Evolutionary conservation across 2,797 vertebrate species (phyloP).

Genomic region (Cryptoprocta ferox): DNA sequence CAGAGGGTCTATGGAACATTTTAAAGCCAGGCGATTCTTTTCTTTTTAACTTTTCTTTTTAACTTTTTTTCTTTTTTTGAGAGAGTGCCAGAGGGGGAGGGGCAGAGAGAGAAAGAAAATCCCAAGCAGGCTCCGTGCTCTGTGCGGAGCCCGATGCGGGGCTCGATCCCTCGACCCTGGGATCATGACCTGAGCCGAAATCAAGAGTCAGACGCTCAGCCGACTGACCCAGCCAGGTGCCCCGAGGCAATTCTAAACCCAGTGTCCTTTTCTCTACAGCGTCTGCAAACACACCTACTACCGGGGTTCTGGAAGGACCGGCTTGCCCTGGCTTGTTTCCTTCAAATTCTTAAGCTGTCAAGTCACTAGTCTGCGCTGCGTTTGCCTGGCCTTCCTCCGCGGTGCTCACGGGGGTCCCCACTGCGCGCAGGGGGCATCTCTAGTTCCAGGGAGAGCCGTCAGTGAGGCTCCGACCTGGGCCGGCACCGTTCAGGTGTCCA

Average conservation of each 20-base stretch:
- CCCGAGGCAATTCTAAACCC: too few relatives aligned
- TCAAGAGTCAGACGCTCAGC: too few relatives aligned
- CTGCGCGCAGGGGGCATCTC: too few relatives aligned
- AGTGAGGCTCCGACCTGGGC: background rate
- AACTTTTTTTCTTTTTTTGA: too few relatives aligned
- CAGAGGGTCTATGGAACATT: background rate
- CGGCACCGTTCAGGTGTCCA: background rate
- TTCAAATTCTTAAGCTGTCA: background rate
- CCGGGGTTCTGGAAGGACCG: background rate
- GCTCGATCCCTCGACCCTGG: too few relatives aligned
- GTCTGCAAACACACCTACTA: background rate
- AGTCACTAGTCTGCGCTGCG: background rate
- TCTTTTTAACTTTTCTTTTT: too few relatives aligned
- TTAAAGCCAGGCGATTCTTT: background rate
- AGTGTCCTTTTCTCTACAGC: background rate
- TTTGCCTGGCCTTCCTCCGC: background rate
- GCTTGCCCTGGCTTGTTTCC: background rate
- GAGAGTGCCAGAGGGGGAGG: too few relatives aligned
- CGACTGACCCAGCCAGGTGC: background rate
- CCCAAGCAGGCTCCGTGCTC: too few relatives aligned
- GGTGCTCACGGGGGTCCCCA: background rate
- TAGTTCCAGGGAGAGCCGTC: background rate
- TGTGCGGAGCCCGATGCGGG: accelerated
- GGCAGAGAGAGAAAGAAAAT: too few relatives aligned
- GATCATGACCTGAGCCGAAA: too few relatives aligned